These are phyloP conservation scores for Dicyrtoma fusca DNA, from an alignment of 2,888 invertebrate genomes.

Conservation along the genomic window DNA sequence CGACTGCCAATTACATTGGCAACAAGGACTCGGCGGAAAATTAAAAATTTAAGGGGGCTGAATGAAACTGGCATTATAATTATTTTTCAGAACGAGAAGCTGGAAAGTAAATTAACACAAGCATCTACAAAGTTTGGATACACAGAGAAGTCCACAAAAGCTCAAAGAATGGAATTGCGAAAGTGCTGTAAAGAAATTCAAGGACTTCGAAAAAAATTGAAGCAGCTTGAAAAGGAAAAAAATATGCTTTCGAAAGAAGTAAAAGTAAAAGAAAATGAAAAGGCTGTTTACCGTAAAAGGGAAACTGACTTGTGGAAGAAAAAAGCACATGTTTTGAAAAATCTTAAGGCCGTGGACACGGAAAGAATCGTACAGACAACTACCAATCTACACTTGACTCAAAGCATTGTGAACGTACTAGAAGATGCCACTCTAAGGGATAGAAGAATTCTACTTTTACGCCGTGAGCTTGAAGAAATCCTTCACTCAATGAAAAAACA, in stretches of 20 bases:
- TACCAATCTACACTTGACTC: constrained; percentile 45
- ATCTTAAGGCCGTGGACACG: constrained; percentile 43
- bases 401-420: constrained; percentile 44
- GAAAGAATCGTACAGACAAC: constrained; percentile 46
- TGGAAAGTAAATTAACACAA: constrained; percentile 37
- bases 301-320: constrained; percentile 35
- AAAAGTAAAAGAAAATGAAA: constrained; percentile 45
- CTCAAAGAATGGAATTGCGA: constrained; percentile 28
- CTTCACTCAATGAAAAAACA: constrained; percentile 46
- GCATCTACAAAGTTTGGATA: constrained; percentile 31
- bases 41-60: no score
- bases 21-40: neutral
- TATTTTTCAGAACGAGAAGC: constrained; percentile 24
- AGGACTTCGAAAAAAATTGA: constrained; percentile 39
- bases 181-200: constrained; percentile 43
- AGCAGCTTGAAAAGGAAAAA: constrained; percentile 46
- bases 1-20: no score
- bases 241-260: constrained; percentile 42
- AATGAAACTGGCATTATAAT: neutral
- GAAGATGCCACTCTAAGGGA: constrained; percentile 46
- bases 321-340: constrained; percentile 41
- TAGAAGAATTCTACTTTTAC: constrained; percentile 38
- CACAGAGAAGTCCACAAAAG: constrained; percentile 39
- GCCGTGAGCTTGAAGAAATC: constrained; percentile 44
- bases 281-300: constrained; percentile 32